These are phyloP conservation scores for Dasysyrphus tricinctus DNA, from an alignment of 2,888 invertebrate species.

Conservation along the genomic window DNA sequence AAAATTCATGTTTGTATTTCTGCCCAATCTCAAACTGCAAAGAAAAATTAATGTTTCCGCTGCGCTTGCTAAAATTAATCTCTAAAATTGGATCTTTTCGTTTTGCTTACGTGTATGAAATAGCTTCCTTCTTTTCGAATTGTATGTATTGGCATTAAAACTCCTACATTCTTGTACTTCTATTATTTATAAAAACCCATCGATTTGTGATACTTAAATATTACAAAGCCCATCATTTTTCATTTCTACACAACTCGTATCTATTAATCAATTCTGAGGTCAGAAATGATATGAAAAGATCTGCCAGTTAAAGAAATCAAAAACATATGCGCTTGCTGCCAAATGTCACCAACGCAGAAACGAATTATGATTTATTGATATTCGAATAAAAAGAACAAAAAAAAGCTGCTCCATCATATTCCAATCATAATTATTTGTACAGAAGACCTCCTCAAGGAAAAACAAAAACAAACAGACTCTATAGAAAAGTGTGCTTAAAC, in stretches of 20 bases:
- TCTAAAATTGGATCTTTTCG: no score
- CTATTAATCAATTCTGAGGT: conserved; percentile 18
- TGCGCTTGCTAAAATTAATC: no score
- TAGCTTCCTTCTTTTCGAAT: no score
- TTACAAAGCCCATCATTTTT: conserved; percentile 51
- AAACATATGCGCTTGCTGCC: conserved; percentile 66
- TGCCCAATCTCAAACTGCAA: no score
- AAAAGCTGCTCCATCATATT: conserved; percentile 68
- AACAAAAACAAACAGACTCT: conserved; percentile 50
- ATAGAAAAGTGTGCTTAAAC: conserved; percentile 57
- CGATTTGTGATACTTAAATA: conserved; percentile 58
- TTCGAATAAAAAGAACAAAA: conserved; percentile 9
- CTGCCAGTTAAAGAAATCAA: conserved; percentile 16
- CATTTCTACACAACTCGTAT: conserved; percentile 31
- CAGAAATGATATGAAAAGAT: neutral
- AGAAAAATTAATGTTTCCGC: no score
- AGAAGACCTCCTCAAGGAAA: conserved; percentile 40
- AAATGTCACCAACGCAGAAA: conserved; percentile 62
- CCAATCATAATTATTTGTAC: conserved; percentile 62
- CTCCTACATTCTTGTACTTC: neutral
- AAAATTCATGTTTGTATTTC: no score
- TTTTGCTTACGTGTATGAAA: no score
- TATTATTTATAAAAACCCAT: conserved; percentile 35
- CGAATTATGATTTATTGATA: conserved; percentile 69
- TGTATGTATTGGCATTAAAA: neutral